Percentiles rank a stretch among this genome's conserved stretches.
These are phyloP conservation scores for Adelges cooleyi DNA, from an alignment of 1,140 invertebrate genomes.

Conservation along the genomic window DNA sequence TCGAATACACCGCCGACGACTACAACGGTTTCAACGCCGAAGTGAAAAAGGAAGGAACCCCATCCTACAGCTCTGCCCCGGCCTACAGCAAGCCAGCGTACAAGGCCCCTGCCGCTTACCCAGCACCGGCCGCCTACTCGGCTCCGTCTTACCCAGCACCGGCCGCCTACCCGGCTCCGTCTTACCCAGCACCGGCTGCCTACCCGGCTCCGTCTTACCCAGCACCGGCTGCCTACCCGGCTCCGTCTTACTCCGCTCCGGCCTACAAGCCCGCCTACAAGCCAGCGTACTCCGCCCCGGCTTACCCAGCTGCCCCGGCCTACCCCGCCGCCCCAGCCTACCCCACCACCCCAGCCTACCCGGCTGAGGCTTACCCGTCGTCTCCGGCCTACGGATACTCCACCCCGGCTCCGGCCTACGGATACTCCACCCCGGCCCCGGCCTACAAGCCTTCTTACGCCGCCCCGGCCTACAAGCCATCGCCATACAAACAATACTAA, in stretches of 20 bases:
- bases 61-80: constrained; percentile 30
- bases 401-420: constrained; percentile 24
- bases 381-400: constrained; percentile 27
- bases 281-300: constrained; percentile 22
- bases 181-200: constrained; percentile 24
- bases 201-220: constrained; percentile 13
- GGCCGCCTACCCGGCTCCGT: constrained; percentile 7
- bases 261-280: constrained; percentile 27
- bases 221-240: constrained; percentile 29
- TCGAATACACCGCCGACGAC: constrained; percentile 49
- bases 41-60: constrained; percentile 42
- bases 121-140: constrained; percentile 28
- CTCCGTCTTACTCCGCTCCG: constrained; percentile 30
- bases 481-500: constrained; percentile 25
- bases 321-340: constrained; percentile 24
- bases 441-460: constrained; percentile 7
- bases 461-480: constrained; percentile 22
- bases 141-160: constrained; percentile 20
- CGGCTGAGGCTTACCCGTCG: constrained; percentile 14
- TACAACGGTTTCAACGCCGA: constrained; percentile 54
- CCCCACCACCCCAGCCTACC: constrained; percentile 29
- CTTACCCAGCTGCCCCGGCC: constrained; percentile 6
- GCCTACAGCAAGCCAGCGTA: constrained; percentile 23
- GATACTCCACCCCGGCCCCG: neutral
- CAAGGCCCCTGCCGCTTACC: constrained; percentile 28